Base-by-base conservation (phyloP, 92 coral and sea anemone species). In the Paramuricea clavata region DNA sequence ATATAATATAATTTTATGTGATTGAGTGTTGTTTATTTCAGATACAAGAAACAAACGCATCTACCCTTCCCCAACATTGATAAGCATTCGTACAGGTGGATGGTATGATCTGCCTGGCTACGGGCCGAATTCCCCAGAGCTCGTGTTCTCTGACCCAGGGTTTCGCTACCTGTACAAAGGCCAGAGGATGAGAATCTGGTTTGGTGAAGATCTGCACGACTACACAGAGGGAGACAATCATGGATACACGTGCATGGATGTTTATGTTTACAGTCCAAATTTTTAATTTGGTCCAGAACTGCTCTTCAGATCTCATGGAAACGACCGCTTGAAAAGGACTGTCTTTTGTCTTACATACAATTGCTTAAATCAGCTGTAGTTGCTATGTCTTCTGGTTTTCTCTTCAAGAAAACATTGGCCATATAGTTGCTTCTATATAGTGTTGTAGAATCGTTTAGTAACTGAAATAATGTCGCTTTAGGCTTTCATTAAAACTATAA, bases 31-130 rank as follows among this genome's bases (percentile, higher is more conserved):
- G 7, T 6, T 23, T n/a, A 6, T 65, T 31, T 65, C 31, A 65
- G 72, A 65, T 12, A 33, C 72, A 65, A 65, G 72, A 19, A 33
- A 65, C 36, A 65, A 13, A 65, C 72, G 35, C n/a, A 65, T 65
- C 6, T 65, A 65, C 17, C 72, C 72, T 13, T 28, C 72, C 7
- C 72, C 72, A 65, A 65, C 39, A 0, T 31, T 65, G 41, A 16
- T 65, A 4, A 30, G 72, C 41, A 16, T 65, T 12, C 72, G 72
- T 7, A 1, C 72, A 31, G 72, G 72, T 16, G 72, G 72, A 0
- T 65, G 72, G 72, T 65, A 65, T 39, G 72, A 65, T 28, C 39
- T 65, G 39, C 72, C 72, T 5, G 72, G 72, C 16, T 65, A 65
- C 72, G 39, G 21, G 19, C n/a, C 19, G 4, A 65, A 65, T 6